Conservation (phyloP, 2,797 vertebrate species). For the Zalophus californianus region DNA sequence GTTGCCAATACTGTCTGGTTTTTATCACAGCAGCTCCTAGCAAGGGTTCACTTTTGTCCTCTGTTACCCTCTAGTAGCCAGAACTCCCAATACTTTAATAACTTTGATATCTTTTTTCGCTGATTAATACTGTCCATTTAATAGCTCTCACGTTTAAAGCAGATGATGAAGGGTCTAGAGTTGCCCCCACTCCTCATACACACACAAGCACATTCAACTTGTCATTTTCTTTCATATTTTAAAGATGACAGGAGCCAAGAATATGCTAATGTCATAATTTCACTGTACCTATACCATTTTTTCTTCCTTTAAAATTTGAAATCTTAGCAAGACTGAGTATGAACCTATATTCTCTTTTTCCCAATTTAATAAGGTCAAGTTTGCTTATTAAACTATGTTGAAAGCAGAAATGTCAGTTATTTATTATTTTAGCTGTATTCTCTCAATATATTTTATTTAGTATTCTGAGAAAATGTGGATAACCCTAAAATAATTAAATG, state of each 20-base stretch:
- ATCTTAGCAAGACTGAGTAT: neutral
- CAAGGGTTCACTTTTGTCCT: neutral
- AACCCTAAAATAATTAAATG: neutral
- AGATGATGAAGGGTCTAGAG: neutral
- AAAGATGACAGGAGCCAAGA: neutral
- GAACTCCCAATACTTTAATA: neutral
- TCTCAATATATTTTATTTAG: neutral
- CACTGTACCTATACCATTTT: neutral
- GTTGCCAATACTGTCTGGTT: no score
- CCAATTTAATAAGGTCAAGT: neutral
- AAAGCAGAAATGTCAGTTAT: constrained; percentile 21
- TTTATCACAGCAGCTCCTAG: neutral
- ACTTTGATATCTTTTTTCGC: neutral
- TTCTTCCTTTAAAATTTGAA: neutral
- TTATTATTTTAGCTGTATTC: neutral
- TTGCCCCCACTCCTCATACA: no score
- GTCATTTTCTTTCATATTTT: neutral
- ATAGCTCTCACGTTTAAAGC: neutral
- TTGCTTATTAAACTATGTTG: neutral
- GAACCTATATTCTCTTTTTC: neutral
- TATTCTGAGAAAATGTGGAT: neutral
- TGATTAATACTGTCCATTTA: neutral
- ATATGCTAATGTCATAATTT: neutral
- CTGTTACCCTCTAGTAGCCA: neutral
- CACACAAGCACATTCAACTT: no score